Percentiles rank a stretch among this genome's conserved stretches.
phyloP scores from a whole-genome alignment of 1,140 invertebrate species.

The Ceratina australensis region DNA sequence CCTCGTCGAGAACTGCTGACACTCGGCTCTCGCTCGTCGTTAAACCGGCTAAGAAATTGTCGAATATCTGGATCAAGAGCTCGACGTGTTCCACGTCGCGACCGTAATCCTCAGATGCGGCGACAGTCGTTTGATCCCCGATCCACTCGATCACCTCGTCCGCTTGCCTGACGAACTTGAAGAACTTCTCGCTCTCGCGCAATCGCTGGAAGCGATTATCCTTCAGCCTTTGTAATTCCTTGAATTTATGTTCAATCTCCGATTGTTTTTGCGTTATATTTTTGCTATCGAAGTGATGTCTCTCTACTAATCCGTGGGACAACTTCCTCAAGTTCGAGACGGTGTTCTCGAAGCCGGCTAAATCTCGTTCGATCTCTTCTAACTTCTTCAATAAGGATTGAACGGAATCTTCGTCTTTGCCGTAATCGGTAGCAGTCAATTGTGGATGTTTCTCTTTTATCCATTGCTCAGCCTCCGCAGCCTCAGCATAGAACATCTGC shows the following conservation, averaged over 20 bases:
- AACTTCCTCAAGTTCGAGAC: slow-evolving; percentile 85
- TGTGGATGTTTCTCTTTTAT: slow-evolving; percentile 90
- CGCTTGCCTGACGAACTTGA: slow-evolving; percentile 90
- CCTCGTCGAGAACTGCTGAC: slow-evolving; percentile 85
- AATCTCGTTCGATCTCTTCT: slow-evolving; percentile 89
- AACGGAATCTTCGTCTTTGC: slow-evolving; percentile 93
- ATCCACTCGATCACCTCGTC: slow-evolving; percentile 95
- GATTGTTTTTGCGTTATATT: slow-evolving; percentile 86
- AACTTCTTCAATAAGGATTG: slow-evolving; percentile 89
- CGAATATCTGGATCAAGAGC: slow-evolving; percentile 93
- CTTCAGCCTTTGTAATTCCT: slow-evolving; percentile 86
- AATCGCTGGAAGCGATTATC: slow-evolving; percentile 87
- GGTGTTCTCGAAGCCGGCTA: slow-evolving; percentile 85
- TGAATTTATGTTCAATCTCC: slow-evolving; percentile 84
- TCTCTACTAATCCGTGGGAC: slow-evolving; percentile 84
- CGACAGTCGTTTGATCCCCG: slow-evolving; percentile 90
- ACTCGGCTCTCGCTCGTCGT: slow-evolving; percentile 91
- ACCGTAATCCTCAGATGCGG: slow-evolving; percentile 96
- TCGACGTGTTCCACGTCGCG: slow-evolving; percentile 97
- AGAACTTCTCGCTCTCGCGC: slow-evolving; percentile 87
- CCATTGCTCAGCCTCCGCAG: slow-evolving; percentile 92
- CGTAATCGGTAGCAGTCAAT: slow-evolving; percentile 87
- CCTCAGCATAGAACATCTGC: slow-evolving; percentile 93
- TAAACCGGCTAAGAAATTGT: slow-evolving; percentile 90
- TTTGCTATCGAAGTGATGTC: slow-evolving; percentile 89